Percentiles rank a stretch among this genome's conserved stretches.
Conservation (phyloP, 2,888 invertebrate genomes). For the Synanthedon formicaeformis region DNA sequence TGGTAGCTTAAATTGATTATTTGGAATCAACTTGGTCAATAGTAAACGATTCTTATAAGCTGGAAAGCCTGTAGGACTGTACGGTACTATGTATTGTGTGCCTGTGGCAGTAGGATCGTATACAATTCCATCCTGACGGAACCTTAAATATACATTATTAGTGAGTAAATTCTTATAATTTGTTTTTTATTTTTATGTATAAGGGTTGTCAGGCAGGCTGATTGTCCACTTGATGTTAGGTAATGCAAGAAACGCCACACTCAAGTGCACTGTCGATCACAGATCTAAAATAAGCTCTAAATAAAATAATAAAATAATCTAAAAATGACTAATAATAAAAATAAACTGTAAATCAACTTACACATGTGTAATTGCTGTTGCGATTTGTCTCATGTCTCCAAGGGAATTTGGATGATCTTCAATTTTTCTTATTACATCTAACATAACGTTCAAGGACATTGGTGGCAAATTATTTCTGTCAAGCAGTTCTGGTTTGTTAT, state of each 20-base stretch:
- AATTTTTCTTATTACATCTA: constrained; percentile 74
- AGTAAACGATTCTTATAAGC: constrained; percentile 64
- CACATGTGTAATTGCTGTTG: constrained; percentile 69
- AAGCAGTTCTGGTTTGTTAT: constrained; percentile 66
- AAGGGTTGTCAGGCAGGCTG: too few relatives aligned
- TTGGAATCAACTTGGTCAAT: constrained; percentile 64
- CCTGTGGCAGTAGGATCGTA: constrained; percentile 13
- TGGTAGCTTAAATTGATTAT: constrained; percentile 64
- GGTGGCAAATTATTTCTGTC: constrained; percentile 72
- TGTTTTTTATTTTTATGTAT: too few relatives aligned
- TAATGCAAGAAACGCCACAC: too few relatives aligned
- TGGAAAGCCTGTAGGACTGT: constrained; percentile 66
- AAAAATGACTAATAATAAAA: neutral
- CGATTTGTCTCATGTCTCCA: constrained; percentile 64
- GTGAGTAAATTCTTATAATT: too few relatives aligned
- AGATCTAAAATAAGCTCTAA: too few relatives aligned
- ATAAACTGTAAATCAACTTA: constrained; percentile 20
- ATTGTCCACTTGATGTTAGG: too few relatives aligned
- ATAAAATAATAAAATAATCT: neutral
- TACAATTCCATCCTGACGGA: constrained; percentile 76
- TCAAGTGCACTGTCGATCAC: neutral
- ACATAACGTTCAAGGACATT: constrained; percentile 70
- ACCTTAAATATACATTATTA: constrained; percentile 29
- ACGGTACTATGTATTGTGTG: constrained; percentile 61
- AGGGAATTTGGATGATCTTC: constrained; percentile 61